A percentile compares a stretch with the other conserved stretches of the same genome.
Conservation (phyloP, 2,888 invertebrate species). For the Ophion costatus region DNA sequence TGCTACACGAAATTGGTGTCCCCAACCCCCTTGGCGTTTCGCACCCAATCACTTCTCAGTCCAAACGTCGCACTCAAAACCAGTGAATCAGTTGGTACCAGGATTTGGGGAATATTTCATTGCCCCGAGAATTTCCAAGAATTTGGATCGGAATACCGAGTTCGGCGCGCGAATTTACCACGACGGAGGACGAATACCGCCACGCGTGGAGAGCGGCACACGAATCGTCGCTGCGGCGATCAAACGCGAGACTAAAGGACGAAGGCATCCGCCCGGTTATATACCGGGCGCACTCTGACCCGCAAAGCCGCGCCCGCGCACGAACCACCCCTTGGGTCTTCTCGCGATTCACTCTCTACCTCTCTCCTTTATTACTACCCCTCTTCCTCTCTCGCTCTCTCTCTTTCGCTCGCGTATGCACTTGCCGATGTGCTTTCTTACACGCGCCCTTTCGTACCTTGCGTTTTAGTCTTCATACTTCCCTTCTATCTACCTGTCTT, state of each 20-base stretch:
- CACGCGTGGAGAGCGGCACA: slow-evolving; percentile 17
- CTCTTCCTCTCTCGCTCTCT: slow-evolving; percentile 12
- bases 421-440: slow-evolving; percentile 39
- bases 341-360: slow-evolving; percentile 60
- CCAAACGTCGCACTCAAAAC: not conserved
- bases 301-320: slow-evolving; percentile 82
- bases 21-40: too few relatives aligned
- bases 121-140: not conserved
- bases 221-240: slow-evolving; percentile 76
- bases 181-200: not conserved
- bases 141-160: not conserved
- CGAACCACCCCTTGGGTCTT: slow-evolving; percentile 72
- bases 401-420: slow-evolving; percentile 45
- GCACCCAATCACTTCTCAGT: not conserved
- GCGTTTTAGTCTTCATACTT: slow-evolving; percentile 22
- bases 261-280: slow-evolving; percentile 82
- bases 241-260: slow-evolving; percentile 81
- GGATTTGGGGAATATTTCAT: not conserved
- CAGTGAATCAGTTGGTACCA: not conserved
- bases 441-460: slow-evolving; percentile 28
- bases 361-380: slow-evolving; percentile 53
- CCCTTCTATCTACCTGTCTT: not conserved
- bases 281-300: slow-evolving; percentile 82
- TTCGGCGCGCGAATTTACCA: not conserved
- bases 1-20: too few relatives aligned